Percentiles rank a stretch among this genome's conserved stretches.
Conservation (phyloP, 2,888 invertebrate species). For the Celastrina argiolus region DNA sequence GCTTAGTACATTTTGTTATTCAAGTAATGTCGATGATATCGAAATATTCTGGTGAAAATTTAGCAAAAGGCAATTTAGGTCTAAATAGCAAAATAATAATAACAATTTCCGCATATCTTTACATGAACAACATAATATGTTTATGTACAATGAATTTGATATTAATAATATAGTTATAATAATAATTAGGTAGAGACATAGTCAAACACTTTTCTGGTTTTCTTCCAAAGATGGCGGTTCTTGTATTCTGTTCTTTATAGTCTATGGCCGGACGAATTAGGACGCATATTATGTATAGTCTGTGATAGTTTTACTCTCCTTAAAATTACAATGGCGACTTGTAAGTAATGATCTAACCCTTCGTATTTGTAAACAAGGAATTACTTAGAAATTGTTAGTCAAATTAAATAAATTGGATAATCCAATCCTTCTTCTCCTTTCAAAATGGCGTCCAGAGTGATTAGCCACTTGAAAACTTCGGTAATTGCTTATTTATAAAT, state of each 20-base stretch:
- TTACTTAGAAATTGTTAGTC: not conserved
- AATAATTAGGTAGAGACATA: no score
- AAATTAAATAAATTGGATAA: not conserved
- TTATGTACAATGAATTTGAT: no score
- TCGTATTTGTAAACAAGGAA: not conserved
- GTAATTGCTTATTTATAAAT: not conserved
- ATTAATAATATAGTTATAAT: no score
- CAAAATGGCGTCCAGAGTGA: not conserved
- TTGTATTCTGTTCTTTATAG: slow-evolving; percentile 2
- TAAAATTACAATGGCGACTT: not conserved
- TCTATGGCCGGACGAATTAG: not conserved
- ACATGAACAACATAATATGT: no score
- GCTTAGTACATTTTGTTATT: no score
- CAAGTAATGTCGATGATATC: no score
- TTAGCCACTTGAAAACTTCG: not conserved
- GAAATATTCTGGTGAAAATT: no score
- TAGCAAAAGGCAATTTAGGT: no score
- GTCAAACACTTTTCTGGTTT: not conserved
- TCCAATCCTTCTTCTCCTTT: not conserved
- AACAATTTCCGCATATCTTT: no score
- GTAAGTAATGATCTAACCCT: not conserved
- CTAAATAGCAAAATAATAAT: no score
- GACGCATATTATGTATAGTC: slow-evolving; percentile 15
- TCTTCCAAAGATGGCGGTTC: not conserved
- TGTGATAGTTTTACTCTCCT: slow-evolving; percentile 11